Evolutionary conservation across 2,797 vertebrate species (phyloP).

Genomic region (Crypturellus tataupa): DNA sequence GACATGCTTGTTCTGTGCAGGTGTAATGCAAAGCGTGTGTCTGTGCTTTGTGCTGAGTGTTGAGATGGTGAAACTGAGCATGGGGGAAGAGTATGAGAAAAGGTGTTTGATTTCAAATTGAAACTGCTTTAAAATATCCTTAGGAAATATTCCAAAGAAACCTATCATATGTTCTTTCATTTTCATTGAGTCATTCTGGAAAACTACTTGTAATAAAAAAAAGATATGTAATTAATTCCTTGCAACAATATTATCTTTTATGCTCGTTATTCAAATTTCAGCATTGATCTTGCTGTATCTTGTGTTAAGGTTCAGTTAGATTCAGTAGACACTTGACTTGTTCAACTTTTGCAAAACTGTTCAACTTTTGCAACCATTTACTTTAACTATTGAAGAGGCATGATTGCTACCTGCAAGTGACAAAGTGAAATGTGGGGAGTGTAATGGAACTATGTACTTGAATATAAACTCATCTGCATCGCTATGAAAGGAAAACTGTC

Average conservation of each 20-base stretch:
- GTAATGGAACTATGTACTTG: not conserved
- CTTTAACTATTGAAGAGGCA: not conserved
- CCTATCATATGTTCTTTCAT: not conserved
- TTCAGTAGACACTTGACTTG: not conserved
- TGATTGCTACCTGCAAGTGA: constrained; percentile 19
- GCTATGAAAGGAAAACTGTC: not conserved
- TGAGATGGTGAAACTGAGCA: not conserved
- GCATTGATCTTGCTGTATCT: not conserved
- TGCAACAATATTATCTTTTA: not conserved
- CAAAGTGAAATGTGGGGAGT: not conserved
- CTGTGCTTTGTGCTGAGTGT: not conserved
- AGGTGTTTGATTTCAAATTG: not conserved
- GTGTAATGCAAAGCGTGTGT: accelerated
- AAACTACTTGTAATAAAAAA: not conserved
- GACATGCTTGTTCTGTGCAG: not conserved
- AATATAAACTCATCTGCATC: not conserved
- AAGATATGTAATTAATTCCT: not conserved
- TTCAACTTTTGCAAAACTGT: not conserved
- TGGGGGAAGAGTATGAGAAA: not conserved
- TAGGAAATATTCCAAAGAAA: not conserved
- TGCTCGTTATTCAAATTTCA: not conserved
- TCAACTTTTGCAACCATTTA: not conserved
- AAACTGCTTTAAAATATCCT: not conserved
- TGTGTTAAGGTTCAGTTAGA: not conserved
- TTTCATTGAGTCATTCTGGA: not conserved